Conservation (phyloP, 2,797 vertebrate species). For the Anguilla obscura region DNA sequence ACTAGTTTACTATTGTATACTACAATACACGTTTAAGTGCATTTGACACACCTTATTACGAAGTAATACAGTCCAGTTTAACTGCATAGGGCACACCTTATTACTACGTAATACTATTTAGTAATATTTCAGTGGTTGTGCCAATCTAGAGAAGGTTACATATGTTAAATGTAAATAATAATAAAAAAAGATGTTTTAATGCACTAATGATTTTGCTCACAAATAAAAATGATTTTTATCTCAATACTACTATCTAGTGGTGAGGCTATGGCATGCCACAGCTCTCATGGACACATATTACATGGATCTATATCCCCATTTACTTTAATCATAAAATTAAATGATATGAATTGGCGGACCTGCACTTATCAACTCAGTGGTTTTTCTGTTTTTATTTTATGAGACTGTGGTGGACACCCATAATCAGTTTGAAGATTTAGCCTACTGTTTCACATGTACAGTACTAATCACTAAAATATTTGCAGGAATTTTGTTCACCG, state of each 20-base stretch:
- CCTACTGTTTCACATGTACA: not conserved
- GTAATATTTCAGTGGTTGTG: not conserved
- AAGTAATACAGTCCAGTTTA: too few relatives aligned
- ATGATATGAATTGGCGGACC: not conserved
- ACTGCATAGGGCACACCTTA: not conserved
- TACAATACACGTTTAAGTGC: too few relatives aligned
- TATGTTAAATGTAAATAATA: not conserved
- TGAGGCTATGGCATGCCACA: not conserved
- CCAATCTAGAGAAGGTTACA: not conserved
- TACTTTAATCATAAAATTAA: not conserved
- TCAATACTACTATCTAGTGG: not conserved
- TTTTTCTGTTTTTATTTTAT: not conserved
- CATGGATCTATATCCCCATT: not conserved
- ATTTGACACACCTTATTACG: too few relatives aligned
- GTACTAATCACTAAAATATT: not conserved
- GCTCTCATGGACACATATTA: not conserved
- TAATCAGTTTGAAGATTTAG: not conserved
- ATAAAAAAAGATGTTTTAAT: not conserved
- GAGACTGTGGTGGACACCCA: not conserved
- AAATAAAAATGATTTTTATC: not conserved
- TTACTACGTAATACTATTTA: not conserved
- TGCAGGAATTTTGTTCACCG: slow-evolving; percentile 23
- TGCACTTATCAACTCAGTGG: not conserved
- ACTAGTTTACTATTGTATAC: not conserved
- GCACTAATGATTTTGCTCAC: not conserved